Evolutionary conservation across 2,888 invertebrate genomes (phyloP).

Genomic region (Cheilosia grossa): DNA sequence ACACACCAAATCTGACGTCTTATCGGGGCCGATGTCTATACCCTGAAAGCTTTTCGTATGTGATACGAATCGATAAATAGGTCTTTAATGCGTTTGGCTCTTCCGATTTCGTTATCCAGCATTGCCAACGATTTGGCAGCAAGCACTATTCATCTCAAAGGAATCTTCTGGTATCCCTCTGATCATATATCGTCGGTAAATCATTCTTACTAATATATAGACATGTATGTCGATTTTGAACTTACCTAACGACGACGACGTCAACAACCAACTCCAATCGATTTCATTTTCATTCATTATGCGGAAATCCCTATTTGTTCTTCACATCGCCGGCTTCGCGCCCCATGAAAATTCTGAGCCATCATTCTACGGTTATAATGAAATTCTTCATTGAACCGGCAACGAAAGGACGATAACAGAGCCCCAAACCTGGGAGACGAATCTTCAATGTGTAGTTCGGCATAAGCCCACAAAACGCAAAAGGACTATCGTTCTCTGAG

Average conservation of each 20-base stretch:
- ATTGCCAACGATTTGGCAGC: background rate
- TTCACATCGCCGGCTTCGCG: background rate
- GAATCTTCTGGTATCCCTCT: background rate
- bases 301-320: slow-evolving; percentile 8
- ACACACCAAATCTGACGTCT: slow-evolving; percentile 39
- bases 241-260: background rate
- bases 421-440: slow-evolving; percentile 23
- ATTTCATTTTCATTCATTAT: slow-evolving; percentile 60
- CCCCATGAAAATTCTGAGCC: slow-evolving; percentile 43
- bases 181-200: slow-evolving; percentile 27
- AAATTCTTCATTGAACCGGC: slow-evolving; percentile 63
- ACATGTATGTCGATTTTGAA: background rate
- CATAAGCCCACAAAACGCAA: slow-evolving; percentile 43
- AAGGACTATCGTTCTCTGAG: slow-evolving; percentile 22
- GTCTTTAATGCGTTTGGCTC: slow-evolving; percentile 42
- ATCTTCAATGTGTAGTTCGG: slow-evolving; percentile 44
- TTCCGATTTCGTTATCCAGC: slow-evolving; percentile 3
- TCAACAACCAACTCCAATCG: slow-evolving; percentile 54
- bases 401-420: slow-evolving; percentile 32
- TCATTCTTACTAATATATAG: slow-evolving; percentile 23
- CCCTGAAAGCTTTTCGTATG: slow-evolving; percentile 26
- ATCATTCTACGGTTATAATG: slow-evolving; percentile 60
- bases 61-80: slow-evolving; percentile 69
- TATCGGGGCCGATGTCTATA: slow-evolving; percentile 30
- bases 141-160: background rate